phyloP scores from a whole-genome alignment of 2,113 vertebrate species.

The Calidris pugnax region DNA sequence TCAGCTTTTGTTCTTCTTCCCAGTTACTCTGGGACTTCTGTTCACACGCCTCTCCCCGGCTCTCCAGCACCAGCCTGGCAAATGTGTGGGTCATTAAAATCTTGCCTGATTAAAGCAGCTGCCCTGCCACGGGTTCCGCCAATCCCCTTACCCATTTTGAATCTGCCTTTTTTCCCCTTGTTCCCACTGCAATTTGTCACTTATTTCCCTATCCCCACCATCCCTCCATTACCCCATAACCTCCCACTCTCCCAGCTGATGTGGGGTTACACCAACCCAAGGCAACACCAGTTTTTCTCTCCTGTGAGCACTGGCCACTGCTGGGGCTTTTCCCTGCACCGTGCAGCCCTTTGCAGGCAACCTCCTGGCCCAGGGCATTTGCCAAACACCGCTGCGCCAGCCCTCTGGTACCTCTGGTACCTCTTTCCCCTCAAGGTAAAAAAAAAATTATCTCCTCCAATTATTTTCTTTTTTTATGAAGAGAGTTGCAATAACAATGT shows the following conservation, averaged over 20 bases:
- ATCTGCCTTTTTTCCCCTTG: neutral
- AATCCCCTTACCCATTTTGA: neutral
- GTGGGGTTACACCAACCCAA: fast-evolving
- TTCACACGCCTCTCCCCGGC: neutral
- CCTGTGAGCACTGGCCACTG: fast-evolving
- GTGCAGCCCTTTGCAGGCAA: neutral
- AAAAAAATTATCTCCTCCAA: neutral
- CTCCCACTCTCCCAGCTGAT: fast-evolving
- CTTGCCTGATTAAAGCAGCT: neutral
- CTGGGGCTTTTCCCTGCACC: neutral
- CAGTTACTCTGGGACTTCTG: neutral
- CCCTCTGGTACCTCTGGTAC: neutral
- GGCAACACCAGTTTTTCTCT: fast-evolving
- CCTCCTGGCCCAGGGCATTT: fast-evolving
- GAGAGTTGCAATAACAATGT: neutral
- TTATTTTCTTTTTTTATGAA: neutral
- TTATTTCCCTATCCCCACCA: neutral
- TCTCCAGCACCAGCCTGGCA: neutral
- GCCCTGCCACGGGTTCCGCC: neutral
- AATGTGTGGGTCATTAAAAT: neutral
- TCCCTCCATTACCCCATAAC: neutral
- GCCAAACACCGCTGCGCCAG: fast-evolving
- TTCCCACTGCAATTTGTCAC: neutral
- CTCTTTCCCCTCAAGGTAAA: neutral
- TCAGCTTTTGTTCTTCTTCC: neutral